These are phyloP conservation scores for Zelostemma sp. DNA, from an alignment of 1,140 invertebrate genomes.

Conservation along the genomic window DNA sequence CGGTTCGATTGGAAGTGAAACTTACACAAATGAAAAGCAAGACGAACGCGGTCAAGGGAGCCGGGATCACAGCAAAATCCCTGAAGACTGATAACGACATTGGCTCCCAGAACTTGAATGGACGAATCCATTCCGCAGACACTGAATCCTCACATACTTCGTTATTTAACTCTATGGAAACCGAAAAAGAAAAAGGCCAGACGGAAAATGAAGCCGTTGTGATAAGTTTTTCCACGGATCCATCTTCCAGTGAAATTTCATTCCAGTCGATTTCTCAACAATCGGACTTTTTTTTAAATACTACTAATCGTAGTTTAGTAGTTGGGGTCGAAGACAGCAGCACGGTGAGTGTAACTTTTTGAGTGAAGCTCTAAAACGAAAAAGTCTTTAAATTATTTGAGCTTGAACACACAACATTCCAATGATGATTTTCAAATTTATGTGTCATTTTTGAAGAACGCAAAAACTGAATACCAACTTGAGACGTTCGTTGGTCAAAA, in stretches of 20 bases:
- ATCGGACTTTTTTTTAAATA: slow-evolving; percentile 12
- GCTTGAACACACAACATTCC: too few relatives aligned
- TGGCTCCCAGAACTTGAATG: slow-evolving; percentile 19
- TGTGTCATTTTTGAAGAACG: too few relatives aligned
- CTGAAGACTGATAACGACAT: slow-evolving; percentile 31
- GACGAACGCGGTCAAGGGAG: slow-evolving; percentile 7
- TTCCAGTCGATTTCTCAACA: slow-evolving; percentile 27
- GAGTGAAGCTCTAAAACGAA: too few relatives aligned
- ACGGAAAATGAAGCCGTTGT: not conserved
- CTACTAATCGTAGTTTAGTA: slow-evolving; percentile 13
- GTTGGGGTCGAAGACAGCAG: not conserved
- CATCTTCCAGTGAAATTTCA: slow-evolving; percentile 31
- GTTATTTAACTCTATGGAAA: not conserved
- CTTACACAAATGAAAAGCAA: slow-evolving; percentile 21
- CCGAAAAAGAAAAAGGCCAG: slow-evolving; percentile 5
- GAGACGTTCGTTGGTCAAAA: too few relatives aligned
- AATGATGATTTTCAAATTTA: too few relatives aligned
- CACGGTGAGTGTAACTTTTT: slow-evolving; percentile 10
- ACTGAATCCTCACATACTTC: not conserved
- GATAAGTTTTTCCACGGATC: slow-evolving; percentile 19
- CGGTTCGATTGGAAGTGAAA: slow-evolving; percentile 35
- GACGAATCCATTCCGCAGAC: slow-evolving; percentile 13
- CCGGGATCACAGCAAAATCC: slow-evolving; percentile 11
- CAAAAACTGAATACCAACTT: too few relatives aligned
- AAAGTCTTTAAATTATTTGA: too few relatives aligned